phyloP scores from a whole-genome alignment of 2,888 invertebrate genomes.

The Lithophane leautieri region DNA sequence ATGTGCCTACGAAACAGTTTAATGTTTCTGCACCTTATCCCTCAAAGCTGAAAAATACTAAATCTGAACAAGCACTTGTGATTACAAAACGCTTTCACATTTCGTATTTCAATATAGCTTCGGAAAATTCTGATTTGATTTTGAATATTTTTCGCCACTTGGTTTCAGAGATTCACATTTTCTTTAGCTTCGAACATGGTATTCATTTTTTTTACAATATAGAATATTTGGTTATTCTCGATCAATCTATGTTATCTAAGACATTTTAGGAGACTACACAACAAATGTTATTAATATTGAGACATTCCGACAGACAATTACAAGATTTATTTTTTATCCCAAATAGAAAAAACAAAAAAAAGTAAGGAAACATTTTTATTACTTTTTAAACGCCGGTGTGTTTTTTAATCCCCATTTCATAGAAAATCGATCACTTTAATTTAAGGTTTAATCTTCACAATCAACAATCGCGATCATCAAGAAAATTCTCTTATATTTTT shows the following conservation, averaged over 20 bases:
- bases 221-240: neutral
- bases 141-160: constrained; percentile 32
- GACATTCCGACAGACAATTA: too few species aligned
- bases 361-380: too few species aligned
- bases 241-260: constrained; percentile 1
- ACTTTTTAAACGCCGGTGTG: neutral
- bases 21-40: neutral
- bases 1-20: neutral
- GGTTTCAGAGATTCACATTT: constrained; percentile 9
- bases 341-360: too few species aligned
- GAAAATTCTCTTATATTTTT: constrained; percentile 53
- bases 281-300: neutral
- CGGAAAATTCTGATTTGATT: constrained; percentile 35
- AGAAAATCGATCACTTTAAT: neutral
- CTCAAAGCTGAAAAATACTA: constrained; percentile 18
- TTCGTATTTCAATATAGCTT: constrained; percentile 29
- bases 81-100: constrained; percentile 24
- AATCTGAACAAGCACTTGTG: constrained; percentile 16
- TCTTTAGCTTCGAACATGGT: constrained; percentile 1
- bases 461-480: constrained; percentile 25
- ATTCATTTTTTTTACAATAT: neutral
- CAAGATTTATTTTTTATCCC: neutral
- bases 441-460: constrained; percentile 6
- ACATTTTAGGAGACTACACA: neutral
- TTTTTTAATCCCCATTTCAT: neutral